Evolutionary conservation across 1,140 invertebrate genomes (phyloP).

Genomic region (Nilaparvata lugens): DNA sequence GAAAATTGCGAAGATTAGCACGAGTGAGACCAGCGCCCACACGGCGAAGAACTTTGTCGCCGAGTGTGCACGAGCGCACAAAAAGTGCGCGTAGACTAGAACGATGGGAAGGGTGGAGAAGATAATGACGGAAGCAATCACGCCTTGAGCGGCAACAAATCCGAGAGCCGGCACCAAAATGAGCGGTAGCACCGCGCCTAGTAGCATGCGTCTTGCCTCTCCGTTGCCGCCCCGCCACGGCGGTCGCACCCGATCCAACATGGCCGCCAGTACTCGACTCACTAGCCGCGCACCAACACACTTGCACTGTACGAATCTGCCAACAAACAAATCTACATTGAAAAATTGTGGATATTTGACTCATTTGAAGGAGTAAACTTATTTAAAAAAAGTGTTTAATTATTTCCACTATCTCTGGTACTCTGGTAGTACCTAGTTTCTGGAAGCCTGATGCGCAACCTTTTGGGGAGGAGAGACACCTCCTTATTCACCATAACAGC

Average conservation of each 20-base stretch:
- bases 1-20: conserved; percentile 54
- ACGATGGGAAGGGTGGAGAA: conserved; percentile 50
- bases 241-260: conserved; percentile 42
- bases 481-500: too few relatives aligned
- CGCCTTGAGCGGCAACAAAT: conserved; percentile 46
- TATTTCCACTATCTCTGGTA: too few relatives aligned
- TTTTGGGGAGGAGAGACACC: too few relatives aligned
- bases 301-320: conserved; percentile 24
- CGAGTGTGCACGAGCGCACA: conserved; percentile 46
- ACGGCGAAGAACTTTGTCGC: conserved; percentile 56
- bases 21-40: conserved; percentile 53
- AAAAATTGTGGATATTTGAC: too few relatives aligned
- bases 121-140: conserved; percentile 45
- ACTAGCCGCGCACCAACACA: conserved; percentile 17
- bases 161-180: conserved; percentile 49
- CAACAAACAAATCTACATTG: too few relatives aligned
- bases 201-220: conserved; percentile 40
- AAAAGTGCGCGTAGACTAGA: conserved; percentile 49
- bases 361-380: too few relatives aligned
- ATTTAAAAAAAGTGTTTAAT: too few relatives aligned
- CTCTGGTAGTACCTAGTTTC: too few relatives aligned
- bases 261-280: conserved; percentile 28
- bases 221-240: conserved; percentile 42
- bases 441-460: too few relatives aligned
- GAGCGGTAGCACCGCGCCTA: conserved; percentile 51